A percentile compares a stretch with the other conserved stretches of the same genome.
These are phyloP conservation scores for Amblyornis subalaris DNA, from an alignment of 2,113 vertebrate genomes.

Conservation along the genomic window DNA sequence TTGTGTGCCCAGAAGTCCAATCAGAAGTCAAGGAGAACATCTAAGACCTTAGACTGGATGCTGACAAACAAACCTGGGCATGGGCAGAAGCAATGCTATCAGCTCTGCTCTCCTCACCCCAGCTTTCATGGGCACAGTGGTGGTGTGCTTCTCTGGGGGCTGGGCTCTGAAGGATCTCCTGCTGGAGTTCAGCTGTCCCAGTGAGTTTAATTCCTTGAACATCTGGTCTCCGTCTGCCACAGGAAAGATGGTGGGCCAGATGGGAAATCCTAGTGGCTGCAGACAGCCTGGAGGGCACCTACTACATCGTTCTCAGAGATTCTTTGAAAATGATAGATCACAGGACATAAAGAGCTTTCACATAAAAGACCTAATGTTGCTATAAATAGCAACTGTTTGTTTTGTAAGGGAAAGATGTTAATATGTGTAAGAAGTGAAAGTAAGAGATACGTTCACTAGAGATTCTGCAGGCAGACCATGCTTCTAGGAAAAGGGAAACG, in stretches of 20 bases:
- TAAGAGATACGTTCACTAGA: not conserved
- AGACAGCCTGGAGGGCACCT: not conserved
- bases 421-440: not conserved
- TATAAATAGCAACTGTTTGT: not conserved
- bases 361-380: not conserved
- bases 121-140: not conserved
- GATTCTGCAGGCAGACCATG: not conserved
- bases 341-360: not conserved
- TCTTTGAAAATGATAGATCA: not conserved
- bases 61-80: not conserved
- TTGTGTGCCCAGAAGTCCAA: not conserved
- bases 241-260: slow-evolving; percentile 17
- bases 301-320: not conserved
- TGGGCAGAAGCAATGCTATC: not conserved
- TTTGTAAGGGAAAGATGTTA: not conserved
- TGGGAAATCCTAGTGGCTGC: slow-evolving; percentile 4
- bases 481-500: not conserved
- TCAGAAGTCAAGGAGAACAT: not conserved
- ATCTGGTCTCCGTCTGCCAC: slow-evolving; percentile 21
- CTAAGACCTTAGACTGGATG: not conserved
- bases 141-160: not conserved
- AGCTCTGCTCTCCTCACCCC: not conserved
- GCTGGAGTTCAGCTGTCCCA: not conserved
- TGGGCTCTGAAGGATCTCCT: not conserved
- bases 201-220: slow-evolving; percentile 15